Percentiles rank a stretch among this genome's conserved stretches.
These are phyloP conservation scores for Pleuronectes platessa DNA, from an alignment of 2,113 vertebrate genomes.

Conservation along the genomic window DNA sequence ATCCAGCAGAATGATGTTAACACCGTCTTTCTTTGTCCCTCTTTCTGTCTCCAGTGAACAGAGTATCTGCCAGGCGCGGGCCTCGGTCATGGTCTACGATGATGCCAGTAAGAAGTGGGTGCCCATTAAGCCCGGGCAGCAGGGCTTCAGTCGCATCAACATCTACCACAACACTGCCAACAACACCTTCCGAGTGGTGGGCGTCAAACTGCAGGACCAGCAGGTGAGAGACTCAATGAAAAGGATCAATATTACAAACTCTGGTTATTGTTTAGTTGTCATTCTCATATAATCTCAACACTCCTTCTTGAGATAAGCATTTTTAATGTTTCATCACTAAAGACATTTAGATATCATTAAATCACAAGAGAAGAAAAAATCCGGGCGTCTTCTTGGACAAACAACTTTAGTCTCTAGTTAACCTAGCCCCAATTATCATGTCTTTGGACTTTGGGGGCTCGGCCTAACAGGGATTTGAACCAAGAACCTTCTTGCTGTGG, in stretches of 20 bases:
- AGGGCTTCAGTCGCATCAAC: conserved; percentile 99
- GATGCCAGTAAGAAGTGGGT: conserved; percentile 99
- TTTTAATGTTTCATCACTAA: too few relatives aligned
- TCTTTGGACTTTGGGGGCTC: too few relatives aligned
- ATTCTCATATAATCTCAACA: too few relatives aligned
- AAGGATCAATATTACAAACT: too few relatives aligned
- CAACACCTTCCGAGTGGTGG: conserved; percentile 98
- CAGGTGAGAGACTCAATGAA: conserved; percentile 83
- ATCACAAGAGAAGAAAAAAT: too few relatives aligned
- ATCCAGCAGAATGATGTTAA: background rate
- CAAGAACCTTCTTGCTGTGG: too few relatives aligned
- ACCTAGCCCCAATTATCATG: background rate
- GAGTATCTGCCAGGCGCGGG: conserved; percentile 99
- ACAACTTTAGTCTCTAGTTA: too few relatives aligned
- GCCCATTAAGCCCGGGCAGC: conserved; percentile 97
- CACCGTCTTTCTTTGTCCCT: background rate
- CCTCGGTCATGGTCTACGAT: conserved; percentile 99
- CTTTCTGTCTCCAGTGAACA: conserved; percentile 88
- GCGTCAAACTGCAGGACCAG: conserved; percentile 99
- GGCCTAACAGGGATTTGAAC: too few relatives aligned
- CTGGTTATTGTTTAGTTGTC: too few relatives aligned
- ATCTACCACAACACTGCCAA: conserved; percentile 99
- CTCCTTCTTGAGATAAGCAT: too few relatives aligned
- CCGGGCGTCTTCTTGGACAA: too few relatives aligned
- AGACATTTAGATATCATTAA: too few relatives aligned